Evolutionary conservation across 2,888 invertebrate species (phyloP).

Genomic region (Scaeva pyrastri): DNA sequence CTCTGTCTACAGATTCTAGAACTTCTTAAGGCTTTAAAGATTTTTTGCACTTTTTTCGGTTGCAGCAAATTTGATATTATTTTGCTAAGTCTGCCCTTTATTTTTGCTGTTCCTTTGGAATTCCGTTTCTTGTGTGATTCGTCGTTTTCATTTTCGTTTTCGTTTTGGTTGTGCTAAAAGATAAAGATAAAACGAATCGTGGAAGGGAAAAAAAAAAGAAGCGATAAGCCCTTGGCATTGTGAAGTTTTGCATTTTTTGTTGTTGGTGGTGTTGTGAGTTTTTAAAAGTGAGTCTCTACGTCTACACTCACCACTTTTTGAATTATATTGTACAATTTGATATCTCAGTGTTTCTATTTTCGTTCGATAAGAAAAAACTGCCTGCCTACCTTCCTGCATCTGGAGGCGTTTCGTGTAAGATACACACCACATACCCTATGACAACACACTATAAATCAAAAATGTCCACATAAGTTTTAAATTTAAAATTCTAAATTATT

Average conservation of each 20-base stretch:
- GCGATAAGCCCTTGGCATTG: slow-evolving; percentile 48
- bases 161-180: no score
- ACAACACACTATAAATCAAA: slow-evolving; percentile 1
- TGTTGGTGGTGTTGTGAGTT: slow-evolving; percentile 5
- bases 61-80: neutral
- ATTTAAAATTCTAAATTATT: neutral
- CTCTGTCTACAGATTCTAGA: slow-evolving; percentile 2
- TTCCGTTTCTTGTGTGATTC: neutral
- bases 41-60: neutral
- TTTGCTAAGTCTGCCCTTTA: neutral
- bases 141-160: no score
- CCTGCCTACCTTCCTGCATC: slow-evolving; percentile 26
- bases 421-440: slow-evolving; percentile 4
- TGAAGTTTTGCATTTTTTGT: slow-evolving; percentile 5
- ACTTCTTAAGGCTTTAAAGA: neutral
- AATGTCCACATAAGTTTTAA: no score
- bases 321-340: slow-evolving; percentile 16
- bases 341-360: slow-evolving; percentile 63
- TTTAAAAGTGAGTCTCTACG: neutral
- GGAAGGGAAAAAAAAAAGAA: neutral
- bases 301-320: slow-evolving; percentile 24
- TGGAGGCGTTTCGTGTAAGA: slow-evolving; percentile 35
- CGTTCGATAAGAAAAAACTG: slow-evolving; percentile 44
- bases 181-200: slow-evolving; percentile 7
- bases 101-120: neutral